A percentile compares a stretch with the other conserved stretches of the same genome.
phyloP scores from a whole-genome alignment of 2,113 vertebrate species.

The Campylomormyrus tamandua region DNA sequence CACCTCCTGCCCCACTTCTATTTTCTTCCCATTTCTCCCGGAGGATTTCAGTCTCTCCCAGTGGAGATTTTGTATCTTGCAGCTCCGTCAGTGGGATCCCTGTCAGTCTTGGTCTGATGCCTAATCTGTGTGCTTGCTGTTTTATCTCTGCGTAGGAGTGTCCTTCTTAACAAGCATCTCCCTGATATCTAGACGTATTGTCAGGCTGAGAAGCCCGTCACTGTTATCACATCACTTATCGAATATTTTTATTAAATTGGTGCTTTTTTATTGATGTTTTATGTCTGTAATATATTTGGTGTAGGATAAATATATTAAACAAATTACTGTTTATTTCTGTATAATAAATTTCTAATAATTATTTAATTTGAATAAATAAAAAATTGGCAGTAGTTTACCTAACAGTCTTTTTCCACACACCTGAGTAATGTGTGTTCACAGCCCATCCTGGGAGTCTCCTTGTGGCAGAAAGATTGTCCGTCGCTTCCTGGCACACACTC shows the following conservation, averaged over 20 bases:
- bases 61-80: slow-evolving; percentile 63
- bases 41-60: slow-evolving; percentile 31
- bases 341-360: not conserved
- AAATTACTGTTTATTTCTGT: not conserved
- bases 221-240: not conserved
- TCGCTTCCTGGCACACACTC: not conserved
- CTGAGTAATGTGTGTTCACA: not conserved
- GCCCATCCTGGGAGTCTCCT: not conserved
- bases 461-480: no score
- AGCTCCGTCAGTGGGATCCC: slow-evolving; percentile 68
- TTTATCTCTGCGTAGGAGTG: slow-evolving; percentile 72
- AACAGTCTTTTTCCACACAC: not conserved
- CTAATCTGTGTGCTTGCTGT: slow-evolving; percentile 63
- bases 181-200: slow-evolving; percentile 52
- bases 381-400: not conserved
- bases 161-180: slow-evolving; percentile 66
- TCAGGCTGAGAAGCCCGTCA: slow-evolving; percentile 27
- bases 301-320: not conserved
- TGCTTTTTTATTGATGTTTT: not conserved
- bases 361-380: not conserved
- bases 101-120: slow-evolving; percentile 54
- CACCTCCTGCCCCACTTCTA: not conserved
- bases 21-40: not conserved
- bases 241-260: not conserved
- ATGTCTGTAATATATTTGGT: not conserved